Evolutionary conservation across 2,888 invertebrate genomes (phyloP).

Genomic region (Mythimna loreyi): DNA sequence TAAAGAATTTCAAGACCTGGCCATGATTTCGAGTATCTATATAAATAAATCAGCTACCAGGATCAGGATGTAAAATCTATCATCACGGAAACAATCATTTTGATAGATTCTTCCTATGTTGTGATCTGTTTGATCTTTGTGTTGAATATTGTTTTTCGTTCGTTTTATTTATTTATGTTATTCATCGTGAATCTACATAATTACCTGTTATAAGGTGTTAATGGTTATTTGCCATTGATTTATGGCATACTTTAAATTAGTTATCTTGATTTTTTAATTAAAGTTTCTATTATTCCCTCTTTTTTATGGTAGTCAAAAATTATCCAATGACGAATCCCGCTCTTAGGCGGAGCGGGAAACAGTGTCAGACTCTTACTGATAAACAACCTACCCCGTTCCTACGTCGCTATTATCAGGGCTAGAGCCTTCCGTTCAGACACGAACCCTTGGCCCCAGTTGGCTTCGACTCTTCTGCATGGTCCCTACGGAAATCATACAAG

Average conservation of each 20-base stretch:
- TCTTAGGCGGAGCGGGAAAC: too few relatives aligned
- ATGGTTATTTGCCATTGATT: background rate
- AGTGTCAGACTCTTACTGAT: too few relatives aligned
- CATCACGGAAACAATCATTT: constrained; percentile 45
- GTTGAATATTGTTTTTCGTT: constrained; percentile 6
- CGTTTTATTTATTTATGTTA: constrained; percentile 3
- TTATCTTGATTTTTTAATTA: constrained; percentile 3
- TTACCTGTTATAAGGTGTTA: constrained; percentile 13
- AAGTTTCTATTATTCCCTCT: background rate
- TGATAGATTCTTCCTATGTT: constrained; percentile 45
- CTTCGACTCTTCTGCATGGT: too few relatives aligned
- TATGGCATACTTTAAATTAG: background rate
- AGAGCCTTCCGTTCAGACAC: too few relatives aligned
- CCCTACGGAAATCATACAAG: too few relatives aligned
- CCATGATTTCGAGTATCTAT: constrained; percentile 21
- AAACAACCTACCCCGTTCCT: too few relatives aligned
- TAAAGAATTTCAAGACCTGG: constrained; percentile 1
- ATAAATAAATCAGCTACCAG: constrained; percentile 15
- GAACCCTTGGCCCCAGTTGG: too few relatives aligned
- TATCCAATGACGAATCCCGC: too few relatives aligned
- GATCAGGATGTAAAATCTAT: constrained; percentile 33
- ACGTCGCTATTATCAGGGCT: too few relatives aligned
- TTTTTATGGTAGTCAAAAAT: too few relatives aligned
- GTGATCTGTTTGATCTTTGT: background rate
- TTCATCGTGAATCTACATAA: constrained; percentile 12